A percentile compares a stretch with the other conserved stretches of the same genome.
Evolutionary conservation across 1,140 invertebrate species (phyloP).

Genomic region (Drosophila littoralis): DNA sequence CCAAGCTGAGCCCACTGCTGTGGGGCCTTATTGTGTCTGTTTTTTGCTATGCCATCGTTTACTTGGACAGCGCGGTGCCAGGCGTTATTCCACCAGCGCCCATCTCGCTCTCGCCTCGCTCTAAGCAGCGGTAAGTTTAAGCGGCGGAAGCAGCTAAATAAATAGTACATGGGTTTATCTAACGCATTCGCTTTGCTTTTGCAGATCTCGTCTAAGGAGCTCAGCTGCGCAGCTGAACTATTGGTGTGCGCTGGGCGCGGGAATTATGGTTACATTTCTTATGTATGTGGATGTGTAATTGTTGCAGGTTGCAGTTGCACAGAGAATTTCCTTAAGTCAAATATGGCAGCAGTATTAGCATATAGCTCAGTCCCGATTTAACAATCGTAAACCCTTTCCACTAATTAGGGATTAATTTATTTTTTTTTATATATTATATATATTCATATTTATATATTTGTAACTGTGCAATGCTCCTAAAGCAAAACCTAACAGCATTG

Average conservation of each 20-base stretch:
- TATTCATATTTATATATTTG: slow-evolving; percentile 33
- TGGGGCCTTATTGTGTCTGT: slow-evolving; percentile 66
- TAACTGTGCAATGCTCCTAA: slow-evolving; percentile 61
- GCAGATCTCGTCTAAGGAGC: slow-evolving; percentile 46
- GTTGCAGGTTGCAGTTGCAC: slow-evolving; percentile 1
- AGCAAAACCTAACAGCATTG: slow-evolving; percentile 21
- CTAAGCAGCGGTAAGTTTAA: slow-evolving; percentile 62
- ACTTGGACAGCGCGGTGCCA: slow-evolving; percentile 85
- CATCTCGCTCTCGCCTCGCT: slow-evolving; percentile 84
- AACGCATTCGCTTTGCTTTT: slow-evolving; percentile 7
- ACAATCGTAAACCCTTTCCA: slow-evolving; percentile 2
- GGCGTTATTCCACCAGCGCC: slow-evolving; percentile 85
- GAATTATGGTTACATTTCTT: slow-evolving; percentile 54
- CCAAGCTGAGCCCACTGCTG: slow-evolving; percentile 61
- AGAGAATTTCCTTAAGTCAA: slow-evolving; percentile 24
- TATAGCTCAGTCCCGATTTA: slow-evolving; percentile 15
- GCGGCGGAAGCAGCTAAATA: not conserved
- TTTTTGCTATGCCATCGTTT: slow-evolving; percentile 85
- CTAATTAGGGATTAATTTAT: slow-evolving; percentile 21
- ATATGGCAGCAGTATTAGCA: slow-evolving; percentile 55
- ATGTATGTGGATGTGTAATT: slow-evolving; percentile 57
- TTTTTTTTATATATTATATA: slow-evolving; percentile 15
- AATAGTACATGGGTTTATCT: slow-evolving; percentile 6
- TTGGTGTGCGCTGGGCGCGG: slow-evolving; percentile 57
- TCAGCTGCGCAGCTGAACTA: slow-evolving; percentile 62